These are phyloP conservation scores for Halocynthia aurantium DNA, from an alignment of 23 tunicate species.

Conservation along the genomic window DNA sequence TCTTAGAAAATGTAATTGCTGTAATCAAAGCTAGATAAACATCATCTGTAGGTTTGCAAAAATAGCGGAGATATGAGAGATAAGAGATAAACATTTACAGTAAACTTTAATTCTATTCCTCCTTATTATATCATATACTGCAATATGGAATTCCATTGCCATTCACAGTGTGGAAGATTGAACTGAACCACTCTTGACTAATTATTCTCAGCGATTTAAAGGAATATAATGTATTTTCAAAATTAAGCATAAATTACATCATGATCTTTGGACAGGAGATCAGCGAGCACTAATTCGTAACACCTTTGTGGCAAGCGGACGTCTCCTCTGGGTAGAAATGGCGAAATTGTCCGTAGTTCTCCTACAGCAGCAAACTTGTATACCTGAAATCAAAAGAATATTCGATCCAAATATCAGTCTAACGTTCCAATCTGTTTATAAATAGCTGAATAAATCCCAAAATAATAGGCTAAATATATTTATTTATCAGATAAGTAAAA, in stretches of 20 bases:
- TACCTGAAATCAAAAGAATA: constrained; percentile 27
- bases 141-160: neutral
- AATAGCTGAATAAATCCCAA: neutral
- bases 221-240: too few species aligned
- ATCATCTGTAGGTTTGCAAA: too few species aligned
- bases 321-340: constrained; percentile 56
- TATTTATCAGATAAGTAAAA: neutral
- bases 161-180: too few species aligned
- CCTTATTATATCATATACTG: neutral
- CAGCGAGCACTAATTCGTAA: constrained; percentile 55
- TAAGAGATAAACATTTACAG: too few species aligned
- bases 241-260: constrained; percentile 11
- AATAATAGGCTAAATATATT: neutral
- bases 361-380: constrained; percentile 36
- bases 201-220: too few species aligned
- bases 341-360: constrained; percentile 30
- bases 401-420: neutral
- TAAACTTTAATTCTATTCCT: neutral
- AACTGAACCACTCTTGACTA: too few species aligned
- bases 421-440: neutral
- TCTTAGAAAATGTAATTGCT: too few species aligned
- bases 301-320: constrained; percentile 34
- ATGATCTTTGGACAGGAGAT: constrained; percentile 50
- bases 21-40: too few species aligned
- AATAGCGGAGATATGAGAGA: too few species aligned